Evolutionary conservation across 2,113 vertebrate species (phyloP), one percentile per base, ranked within the genome.

Genomic region (Otocyon megalotis): DNA sequence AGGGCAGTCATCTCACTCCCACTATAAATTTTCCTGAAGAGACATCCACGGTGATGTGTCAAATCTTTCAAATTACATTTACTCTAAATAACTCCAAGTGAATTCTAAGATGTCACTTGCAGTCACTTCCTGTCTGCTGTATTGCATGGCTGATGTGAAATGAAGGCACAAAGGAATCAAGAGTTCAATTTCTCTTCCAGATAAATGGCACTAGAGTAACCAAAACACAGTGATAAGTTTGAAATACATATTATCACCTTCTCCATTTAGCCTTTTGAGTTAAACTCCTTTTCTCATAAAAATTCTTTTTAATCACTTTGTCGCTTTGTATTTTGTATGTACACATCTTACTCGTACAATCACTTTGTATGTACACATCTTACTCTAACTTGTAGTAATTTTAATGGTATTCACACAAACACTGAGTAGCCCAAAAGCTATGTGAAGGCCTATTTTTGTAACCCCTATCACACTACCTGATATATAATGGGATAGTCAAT

Each of bases 101-200:
- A 83, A 58, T 90, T 96, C 56, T 84, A 60, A 53, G 65, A 30
- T 10, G 35, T 65, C 58, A 80, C 43, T n/a, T 82, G 8, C 54
- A 58, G 30, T 69, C 3, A 72, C 11, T 48, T 72, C 50, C 43
- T 62, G 56, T 26, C 86, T 72, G 19, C 26, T 53, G 58, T 10
- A 16, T 53, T 48, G 54, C 3, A 11, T 35, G 11, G 60, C 37
- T 82, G 76, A 85, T 30, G 65, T 43, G 48, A 96, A 93, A 91
- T 37, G 16, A 96, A 67, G 81, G 22, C 5, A 69, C 9, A 9
- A 81, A 87, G 50, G 58, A 82, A 71, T 8, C 8, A 7, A 71
- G 62, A 74, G 26, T 43, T 86, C 80, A 58, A 22, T 48, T 80
- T 96, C 60, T 88, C 43, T 48, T 94, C 71, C 58, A 92, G 56